Evolutionary conservation across 2,113 vertebrate species (phyloP).

Genomic region (Leptosomus discolor): DNA sequence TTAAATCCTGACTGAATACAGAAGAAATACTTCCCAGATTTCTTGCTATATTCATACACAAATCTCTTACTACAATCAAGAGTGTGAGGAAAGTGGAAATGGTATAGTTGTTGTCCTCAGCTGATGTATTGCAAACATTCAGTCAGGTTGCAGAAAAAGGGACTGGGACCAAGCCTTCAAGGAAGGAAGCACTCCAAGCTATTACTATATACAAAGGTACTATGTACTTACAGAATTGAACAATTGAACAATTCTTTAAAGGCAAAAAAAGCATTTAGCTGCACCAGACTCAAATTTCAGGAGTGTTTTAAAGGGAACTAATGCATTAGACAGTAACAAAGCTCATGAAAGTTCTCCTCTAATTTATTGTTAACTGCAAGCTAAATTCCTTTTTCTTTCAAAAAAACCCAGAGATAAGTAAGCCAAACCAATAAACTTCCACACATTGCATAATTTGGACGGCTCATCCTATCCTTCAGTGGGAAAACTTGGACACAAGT

Average conservation of each 20-base stretch:
- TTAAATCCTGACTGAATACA: not conserved
- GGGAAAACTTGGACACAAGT: not conserved
- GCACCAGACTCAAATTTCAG: not conserved
- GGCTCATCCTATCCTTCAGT: not conserved
- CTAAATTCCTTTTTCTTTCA: not conserved
- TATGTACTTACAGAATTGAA: not conserved
- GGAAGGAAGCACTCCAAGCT: not conserved
- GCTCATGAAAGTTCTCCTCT: not conserved
- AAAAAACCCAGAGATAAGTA: not conserved
- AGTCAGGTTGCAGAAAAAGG: not conserved
- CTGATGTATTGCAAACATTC: fast-evolving
- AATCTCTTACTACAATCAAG: not conserved
- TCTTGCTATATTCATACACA: not conserved
- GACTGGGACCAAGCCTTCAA: not conserved
- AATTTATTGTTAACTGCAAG: not conserved
- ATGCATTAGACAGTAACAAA: not conserved
- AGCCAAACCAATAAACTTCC: not conserved
- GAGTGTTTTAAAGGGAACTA: not conserved
- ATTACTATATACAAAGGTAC: not conserved
- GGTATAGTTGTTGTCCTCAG: not conserved
- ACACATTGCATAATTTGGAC: not conserved
- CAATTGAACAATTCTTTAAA: not conserved
- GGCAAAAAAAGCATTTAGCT: not conserved
- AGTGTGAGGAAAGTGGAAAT: not conserved
- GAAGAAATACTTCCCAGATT: constrained; percentile 14